Evolutionary conservation across 1,140 invertebrate genomes (phyloP), one percentile per base, ranked within the genome.

Genomic region (Vollenhovia emeryi): DNA sequence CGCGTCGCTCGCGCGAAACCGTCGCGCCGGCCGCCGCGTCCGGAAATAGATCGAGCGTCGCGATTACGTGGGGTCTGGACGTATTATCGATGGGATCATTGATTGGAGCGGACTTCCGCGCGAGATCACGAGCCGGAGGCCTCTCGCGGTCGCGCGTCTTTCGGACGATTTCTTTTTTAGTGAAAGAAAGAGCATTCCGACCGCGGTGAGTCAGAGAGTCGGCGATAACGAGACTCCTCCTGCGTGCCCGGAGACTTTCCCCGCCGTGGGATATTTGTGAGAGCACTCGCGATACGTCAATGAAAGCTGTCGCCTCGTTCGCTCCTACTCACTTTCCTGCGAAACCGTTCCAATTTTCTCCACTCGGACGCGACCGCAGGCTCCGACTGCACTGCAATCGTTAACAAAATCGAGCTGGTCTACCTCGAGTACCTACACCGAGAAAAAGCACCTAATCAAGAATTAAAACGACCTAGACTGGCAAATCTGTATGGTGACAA

Each of bases 191-290:
- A 52, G 52, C 33, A 15, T 52, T 55, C 71, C 24, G 13, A 21
- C 4, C 33, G 40, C 62, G n/a, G 13, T 59, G 87, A 89, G 85
- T 86, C 87, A 82, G n/a, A n/a, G 76, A 66, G n/a, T n/a, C 40
- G 74, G n/a, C 80, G 85, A 74, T 87, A 89, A 90, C 73, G 75
- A 89, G 82, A 76, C 64, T 85, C 86, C 89, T 89, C 87, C 88
- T 89, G 88, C 79, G 79, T 45, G 50, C 27, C 24, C 24, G 55
- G 27, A 9, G 3, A 83, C 57, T 86, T 89, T 89, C 83, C 75
- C 75, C n/a, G 55, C 86, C 48, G 18, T 50, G 11, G 62, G 33
- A 82, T 62, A 76, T 57, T 50, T 27, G 43, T 15, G 43, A 43
- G 11, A 21, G 36, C 6, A 2, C 7, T 13, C 6, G 4, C 15